A percentile compares a stretch with the other conserved stretches of the same genome.
Conservation (phyloP, 2,797 vertebrate species). For the Sebastes taczanowskii region DNA sequence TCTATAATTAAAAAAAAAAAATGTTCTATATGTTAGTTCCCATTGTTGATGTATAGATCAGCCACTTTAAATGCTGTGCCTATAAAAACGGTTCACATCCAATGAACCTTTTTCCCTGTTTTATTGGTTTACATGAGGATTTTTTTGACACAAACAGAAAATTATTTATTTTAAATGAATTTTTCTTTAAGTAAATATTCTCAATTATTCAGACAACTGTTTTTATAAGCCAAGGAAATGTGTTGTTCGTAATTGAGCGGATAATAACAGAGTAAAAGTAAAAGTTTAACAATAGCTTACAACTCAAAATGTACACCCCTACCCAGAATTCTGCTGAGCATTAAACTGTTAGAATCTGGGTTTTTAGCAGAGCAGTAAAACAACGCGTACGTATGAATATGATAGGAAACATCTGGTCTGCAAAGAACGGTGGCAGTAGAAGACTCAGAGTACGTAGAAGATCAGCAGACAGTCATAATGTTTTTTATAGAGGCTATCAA, state of each 20-base stretch:
- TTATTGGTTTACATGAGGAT: too few species aligned
- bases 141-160: too few species aligned
- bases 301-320: not conserved
- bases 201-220: too few species aligned
- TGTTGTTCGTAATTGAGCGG: not conserved
- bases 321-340: not conserved
- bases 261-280: not conserved
- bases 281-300: not conserved
- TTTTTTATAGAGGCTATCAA: constrained; percentile 13
- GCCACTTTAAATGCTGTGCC: too few species aligned
- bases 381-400: not conserved
- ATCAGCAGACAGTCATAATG: constrained; percentile 28
- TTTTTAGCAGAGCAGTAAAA: not conserved
- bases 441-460: not conserved
- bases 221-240: not conserved
- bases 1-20: too few species aligned
- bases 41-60: too few species aligned
- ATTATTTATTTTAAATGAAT: too few species aligned
- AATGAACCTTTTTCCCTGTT: too few species aligned
- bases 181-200: too few species aligned
- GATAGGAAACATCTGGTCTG: not conserved
- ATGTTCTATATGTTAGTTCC: too few species aligned
- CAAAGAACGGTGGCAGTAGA: not conserved
- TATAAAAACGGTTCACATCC: too few species aligned
- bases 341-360: not conserved